These are phyloP conservation scores for Phyllostomus hastatus DNA, from an alignment of 2,113 vertebrate species.

Conservation along the genomic window DNA sequence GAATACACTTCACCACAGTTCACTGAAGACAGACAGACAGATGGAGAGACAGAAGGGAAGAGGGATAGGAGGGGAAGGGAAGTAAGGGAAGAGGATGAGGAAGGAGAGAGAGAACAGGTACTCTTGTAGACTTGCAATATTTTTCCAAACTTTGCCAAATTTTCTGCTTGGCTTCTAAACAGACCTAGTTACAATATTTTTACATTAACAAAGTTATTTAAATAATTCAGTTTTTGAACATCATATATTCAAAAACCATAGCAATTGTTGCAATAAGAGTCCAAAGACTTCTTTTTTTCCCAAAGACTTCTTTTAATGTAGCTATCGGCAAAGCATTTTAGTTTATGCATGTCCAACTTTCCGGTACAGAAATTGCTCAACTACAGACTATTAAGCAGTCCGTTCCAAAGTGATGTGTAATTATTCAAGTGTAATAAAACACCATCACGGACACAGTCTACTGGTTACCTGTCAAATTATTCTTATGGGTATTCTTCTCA, in stretches of 20 bases:
- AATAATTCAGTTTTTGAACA: not conserved
- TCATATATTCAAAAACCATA: not conserved
- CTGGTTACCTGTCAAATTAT: not conserved
- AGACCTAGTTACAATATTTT: not conserved
- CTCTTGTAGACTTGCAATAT: not conserved
- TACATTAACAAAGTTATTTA: not conserved
- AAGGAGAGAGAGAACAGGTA: not conserved
- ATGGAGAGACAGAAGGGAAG: not conserved
- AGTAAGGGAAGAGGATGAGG: not conserved
- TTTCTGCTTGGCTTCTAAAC: not conserved
- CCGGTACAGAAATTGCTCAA: not conserved
- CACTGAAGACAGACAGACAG: not conserved
- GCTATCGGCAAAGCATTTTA: not conserved
- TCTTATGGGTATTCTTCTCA: constrained; percentile 12
- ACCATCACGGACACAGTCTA: not conserved
- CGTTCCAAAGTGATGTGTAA: not conserved
- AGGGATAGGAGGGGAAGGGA: not conserved
- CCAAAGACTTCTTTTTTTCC: not conserved
- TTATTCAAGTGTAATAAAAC: not conserved
- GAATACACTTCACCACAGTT: not conserved
- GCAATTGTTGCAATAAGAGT: not conserved
- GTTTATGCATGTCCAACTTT: not conserved
- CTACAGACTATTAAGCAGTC: not conserved
- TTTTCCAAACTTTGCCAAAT: not conserved
- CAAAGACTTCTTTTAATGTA: not conserved